phyloP scores from a whole-genome alignment of 2,797 vertebrate genomes.

The Tadarida brasiliensis region DNA sequence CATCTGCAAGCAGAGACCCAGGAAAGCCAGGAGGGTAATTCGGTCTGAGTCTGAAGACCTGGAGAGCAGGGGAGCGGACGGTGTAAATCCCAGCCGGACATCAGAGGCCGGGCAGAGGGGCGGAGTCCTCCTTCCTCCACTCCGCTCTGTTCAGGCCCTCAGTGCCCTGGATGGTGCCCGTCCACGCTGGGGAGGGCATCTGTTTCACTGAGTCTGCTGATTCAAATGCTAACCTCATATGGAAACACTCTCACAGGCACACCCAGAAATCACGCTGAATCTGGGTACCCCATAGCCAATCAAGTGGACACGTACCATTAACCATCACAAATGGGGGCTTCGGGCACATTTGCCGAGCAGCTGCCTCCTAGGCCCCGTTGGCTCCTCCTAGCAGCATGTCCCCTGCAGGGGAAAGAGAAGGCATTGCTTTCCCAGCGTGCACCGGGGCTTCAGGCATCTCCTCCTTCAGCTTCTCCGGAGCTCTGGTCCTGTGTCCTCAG shows the following conservation, averaged over 20 bases:
- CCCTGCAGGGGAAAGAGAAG: neutral
- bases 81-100: too few relatives aligned
- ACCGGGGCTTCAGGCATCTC: neutral
- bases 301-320: neutral
- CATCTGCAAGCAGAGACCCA: neutral
- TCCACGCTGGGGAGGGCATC: neutral
- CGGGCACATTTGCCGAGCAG: neutral
- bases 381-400: neutral
- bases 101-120: neutral
- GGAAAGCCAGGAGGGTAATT: neutral
- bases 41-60: neutral
- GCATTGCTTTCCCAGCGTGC: neutral
- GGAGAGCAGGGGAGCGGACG: neutral
- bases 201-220: neutral
- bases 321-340: neutral
- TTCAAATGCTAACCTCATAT: neutral
- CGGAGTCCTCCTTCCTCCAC: neutral
- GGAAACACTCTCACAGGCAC: neutral
- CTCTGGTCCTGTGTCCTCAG: neutral
- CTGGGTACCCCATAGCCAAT: neutral
- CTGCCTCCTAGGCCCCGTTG: neutral
- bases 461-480: neutral
- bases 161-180: neutral
- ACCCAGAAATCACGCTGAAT: neutral
- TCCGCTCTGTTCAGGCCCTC: neutral